Base-by-base conservation (phyloP, 1,140 invertebrate species). In the Parasteatoda tepidariorum region DNA sequence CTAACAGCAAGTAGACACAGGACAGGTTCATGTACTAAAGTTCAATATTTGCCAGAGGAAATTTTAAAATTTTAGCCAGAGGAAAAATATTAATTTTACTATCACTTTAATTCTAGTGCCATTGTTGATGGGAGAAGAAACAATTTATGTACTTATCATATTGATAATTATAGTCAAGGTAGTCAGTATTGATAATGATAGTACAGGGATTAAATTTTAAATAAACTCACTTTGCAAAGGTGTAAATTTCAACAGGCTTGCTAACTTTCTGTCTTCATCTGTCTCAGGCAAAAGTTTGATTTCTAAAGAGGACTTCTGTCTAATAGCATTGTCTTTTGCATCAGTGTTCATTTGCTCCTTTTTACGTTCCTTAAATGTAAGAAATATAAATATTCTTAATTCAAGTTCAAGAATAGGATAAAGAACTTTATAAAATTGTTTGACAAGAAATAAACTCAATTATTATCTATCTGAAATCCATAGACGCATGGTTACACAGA, bases 191-290 rank as follows among this genome's bases (percentile, higher is more conserved):
- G 11, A 28, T n/a, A 24, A 22, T 24, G 6, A 67, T 24, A 30
- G 2, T 18, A 11, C 22, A 18, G 9, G 26, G 7, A 30, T 0
- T 34, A 67, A 31, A 38, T 26, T 15, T 13, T 28, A 67, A 26
- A 22, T 13, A 2, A 55, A 59, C 78, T 59, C 70, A 85, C 84
- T 68, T 73, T 85, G 5, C 64, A 90, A 89, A 4, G 92, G 92
- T 86, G 91, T 91, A 2, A 94, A 87, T 55, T 93, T 92, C 62
- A 97, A 90, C 26, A 97, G 89, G 3, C 92, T 91, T 0, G 96
- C 96, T 87, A 96, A 90, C 88, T 93, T 92, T 66, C 92, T 90
- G 87, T 97, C 96, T 84, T 96, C 94, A 84, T 93, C 92, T 41
- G 91, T 90, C 90, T 97, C 96, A 4, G 93, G 92, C 2, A 97